Evolutionary conservation across 2,797 vertebrate genomes (phyloP).

Genomic region (Anguilla anguilla): DNA sequence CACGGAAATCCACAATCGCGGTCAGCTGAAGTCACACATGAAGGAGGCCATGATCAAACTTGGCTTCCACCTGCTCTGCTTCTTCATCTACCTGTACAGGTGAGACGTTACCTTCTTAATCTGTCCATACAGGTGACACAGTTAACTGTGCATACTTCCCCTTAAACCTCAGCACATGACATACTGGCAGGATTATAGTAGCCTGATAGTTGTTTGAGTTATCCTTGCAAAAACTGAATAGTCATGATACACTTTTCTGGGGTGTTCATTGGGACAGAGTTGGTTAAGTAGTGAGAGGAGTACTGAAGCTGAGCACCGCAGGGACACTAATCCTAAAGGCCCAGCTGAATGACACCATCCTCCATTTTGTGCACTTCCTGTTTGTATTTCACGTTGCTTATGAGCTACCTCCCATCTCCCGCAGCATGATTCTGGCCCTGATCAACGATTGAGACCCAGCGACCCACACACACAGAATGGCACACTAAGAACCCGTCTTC

Average conservation of each 20-base stretch:
- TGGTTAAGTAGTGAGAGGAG: background rate
- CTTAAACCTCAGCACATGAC: background rate
- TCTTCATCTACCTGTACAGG: conserved; percentile 99
- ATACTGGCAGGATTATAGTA: background rate
- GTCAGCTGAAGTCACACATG: conserved; percentile 96
- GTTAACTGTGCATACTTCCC: conserved; percentile 21
- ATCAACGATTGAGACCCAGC: conserved; percentile 86
- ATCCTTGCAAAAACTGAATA: background rate
- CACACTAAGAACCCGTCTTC: conserved; percentile 62
- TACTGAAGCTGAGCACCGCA: background rate
- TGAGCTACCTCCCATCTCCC: conserved; percentile 39
- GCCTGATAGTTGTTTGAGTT: background rate
- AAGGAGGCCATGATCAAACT: conserved; percentile 98
- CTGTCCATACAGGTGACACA: background rate
- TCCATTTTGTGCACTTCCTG: background rate
- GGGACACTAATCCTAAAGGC: background rate
- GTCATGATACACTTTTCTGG: background rate
- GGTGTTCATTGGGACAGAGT: background rate
- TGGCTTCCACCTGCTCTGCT: conserved; percentile 97
- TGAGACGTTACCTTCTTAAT: conserved; percentile 56
- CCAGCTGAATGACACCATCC: background rate
- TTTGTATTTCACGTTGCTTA: background rate
- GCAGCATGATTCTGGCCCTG: conserved; percentile 96
- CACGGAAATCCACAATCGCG: conserved; percentile 97
- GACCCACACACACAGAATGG: conserved; percentile 53